Evolutionary conservation across 2,888 invertebrate species (phyloP).

Genomic region (Ormia ochracea): DNA sequence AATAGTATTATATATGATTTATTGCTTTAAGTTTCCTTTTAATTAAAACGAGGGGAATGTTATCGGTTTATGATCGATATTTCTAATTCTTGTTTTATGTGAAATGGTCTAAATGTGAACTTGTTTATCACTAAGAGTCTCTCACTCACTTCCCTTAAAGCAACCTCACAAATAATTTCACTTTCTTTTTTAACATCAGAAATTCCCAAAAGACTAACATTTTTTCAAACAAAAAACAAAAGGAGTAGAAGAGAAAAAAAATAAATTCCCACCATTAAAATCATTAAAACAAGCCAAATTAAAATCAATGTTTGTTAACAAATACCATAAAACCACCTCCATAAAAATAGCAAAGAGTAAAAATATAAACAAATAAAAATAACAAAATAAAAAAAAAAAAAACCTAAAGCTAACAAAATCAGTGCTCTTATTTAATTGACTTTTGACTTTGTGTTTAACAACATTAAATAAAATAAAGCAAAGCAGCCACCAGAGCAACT

Average conservation of each 20-base stretch:
- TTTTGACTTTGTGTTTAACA: constrained; percentile 71
- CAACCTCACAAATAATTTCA: too few species aligned
- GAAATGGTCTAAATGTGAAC: too few species aligned
- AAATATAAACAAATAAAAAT: too few species aligned
- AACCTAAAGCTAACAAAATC: constrained; percentile 67
- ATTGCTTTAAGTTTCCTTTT: too few species aligned
- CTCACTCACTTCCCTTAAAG: too few species aligned
- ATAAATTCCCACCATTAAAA: constrained; percentile 57
- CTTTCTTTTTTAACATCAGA: too few species aligned
- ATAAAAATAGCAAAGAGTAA: too few species aligned
- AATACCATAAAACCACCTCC: constrained; percentile 51
- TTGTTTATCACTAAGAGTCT: too few species aligned
- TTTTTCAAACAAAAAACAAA: neutral
- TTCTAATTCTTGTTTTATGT: too few species aligned
- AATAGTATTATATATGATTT: too few species aligned
- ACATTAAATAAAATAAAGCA: constrained; percentile 61
- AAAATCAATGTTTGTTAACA: constrained; percentile 59
- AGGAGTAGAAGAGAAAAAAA: neutral
- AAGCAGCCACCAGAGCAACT: constrained; percentile 26
- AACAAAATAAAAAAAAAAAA: constrained; percentile 48
- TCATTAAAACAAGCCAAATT: constrained; percentile 45
- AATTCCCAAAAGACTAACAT: neutral
- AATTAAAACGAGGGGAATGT: too few species aligned
- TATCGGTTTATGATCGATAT: too few species aligned
- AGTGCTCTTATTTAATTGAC: constrained; percentile 75